A percentile compares a stretch with the other conserved stretches of the same genome.
Conservation (phyloP, 2,888 invertebrate genomes). For the Pristionchus mayeri region DNA sequence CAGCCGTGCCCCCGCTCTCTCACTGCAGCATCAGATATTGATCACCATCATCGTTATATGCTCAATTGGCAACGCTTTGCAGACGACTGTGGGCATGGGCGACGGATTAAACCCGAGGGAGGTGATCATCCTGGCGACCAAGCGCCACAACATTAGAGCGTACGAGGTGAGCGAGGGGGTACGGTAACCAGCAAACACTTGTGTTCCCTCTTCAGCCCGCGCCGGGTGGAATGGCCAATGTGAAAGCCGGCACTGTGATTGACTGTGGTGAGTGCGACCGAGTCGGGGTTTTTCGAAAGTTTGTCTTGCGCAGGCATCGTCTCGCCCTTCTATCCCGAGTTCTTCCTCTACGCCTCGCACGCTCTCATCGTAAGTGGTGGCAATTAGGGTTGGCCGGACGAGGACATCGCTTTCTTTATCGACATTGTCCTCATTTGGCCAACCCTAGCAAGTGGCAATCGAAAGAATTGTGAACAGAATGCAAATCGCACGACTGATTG, state of each 20-base stretch:
- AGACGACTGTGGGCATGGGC: too few species aligned
- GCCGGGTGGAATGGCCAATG: background rate
- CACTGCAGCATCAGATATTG: too few species aligned
- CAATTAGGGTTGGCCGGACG: too few species aligned
- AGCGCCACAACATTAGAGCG: slow-evolving; percentile 2
- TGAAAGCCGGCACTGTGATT: background rate
- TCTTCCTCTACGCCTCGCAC: background rate
- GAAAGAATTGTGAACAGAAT: too few species aligned
- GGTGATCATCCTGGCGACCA: background rate
- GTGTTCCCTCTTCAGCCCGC: background rate
- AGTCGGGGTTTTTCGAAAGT: background rate
- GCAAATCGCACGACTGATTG: too few species aligned
- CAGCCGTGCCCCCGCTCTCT: too few species aligned
- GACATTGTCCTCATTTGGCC: too few species aligned
- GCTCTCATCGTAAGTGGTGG: background rate
- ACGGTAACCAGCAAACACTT: too few species aligned
- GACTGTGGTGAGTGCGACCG: background rate
- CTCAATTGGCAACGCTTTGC: too few species aligned
- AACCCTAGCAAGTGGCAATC: too few species aligned
- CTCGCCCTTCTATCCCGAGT: background rate
- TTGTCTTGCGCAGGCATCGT: background rate
- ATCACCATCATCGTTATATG: too few species aligned
- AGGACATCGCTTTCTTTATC: background rate
- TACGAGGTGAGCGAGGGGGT: background rate
- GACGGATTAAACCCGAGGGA: background rate